Conservation (phyloP, 2,113 vertebrate species). For the Ondatra zibethicus region DNA sequence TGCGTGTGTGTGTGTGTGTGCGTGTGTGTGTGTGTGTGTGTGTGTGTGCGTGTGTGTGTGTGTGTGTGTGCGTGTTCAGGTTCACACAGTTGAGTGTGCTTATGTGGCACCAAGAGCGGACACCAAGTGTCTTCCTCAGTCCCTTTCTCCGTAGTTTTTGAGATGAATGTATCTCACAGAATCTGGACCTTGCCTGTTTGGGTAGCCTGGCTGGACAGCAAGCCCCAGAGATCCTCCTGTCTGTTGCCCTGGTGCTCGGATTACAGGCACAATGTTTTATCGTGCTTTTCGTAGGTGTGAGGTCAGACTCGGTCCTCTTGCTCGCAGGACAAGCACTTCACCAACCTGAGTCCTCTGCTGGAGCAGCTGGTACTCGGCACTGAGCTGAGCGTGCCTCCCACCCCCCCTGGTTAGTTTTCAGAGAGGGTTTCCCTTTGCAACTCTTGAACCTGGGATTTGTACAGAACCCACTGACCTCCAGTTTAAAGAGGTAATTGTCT, state of each 20-base stretch:
- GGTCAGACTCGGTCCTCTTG: not conserved
- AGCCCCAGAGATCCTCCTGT: not conserved
- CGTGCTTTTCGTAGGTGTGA: not conserved
- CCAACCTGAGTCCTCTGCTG: not conserved
- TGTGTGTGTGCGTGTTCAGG: not conserved
- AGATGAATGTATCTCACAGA: not conserved
- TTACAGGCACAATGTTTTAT: not conserved
- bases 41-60: not conserved
- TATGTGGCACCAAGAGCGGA: not conserved
- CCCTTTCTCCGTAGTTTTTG: not conserved
- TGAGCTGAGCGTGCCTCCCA: not conserved
- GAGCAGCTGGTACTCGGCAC: not conserved
- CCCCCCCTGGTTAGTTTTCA: not conserved
- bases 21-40: not conserved
- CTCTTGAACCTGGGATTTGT: not conserved
- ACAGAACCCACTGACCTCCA: not conserved
- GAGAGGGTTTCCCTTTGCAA: not conserved
- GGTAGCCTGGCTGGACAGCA: not conserved
- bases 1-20: too few species aligned
- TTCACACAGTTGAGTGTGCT: not conserved
- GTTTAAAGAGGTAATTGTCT: not conserved
- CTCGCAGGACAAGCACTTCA: not conserved
- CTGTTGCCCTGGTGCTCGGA: not conserved
- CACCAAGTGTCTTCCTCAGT: not conserved
- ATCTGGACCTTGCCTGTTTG: not conserved